Evolutionary conservation across 1,140 invertebrate species (phyloP), one percentile per base, ranked within the genome.

Genomic region (Eupeodes corollae): DNA sequence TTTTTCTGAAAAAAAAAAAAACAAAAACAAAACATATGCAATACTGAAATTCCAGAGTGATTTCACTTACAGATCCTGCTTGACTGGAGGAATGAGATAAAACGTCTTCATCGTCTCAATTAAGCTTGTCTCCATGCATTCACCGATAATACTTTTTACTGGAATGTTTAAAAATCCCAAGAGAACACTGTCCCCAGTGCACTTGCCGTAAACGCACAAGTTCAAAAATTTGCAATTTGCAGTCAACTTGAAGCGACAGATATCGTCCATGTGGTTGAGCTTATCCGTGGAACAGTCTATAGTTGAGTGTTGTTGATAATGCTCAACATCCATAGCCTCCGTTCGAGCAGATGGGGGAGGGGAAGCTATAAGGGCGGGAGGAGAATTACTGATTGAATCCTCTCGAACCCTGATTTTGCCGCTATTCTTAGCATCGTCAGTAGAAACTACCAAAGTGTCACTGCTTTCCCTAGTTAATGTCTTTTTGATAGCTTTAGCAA

Each of bases 161-260:
- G 88, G 82, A 50, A 91, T 77, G 62, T 88, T 91, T 21, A 88
- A 74, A 65, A 88, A 86, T 26, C 86, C 87, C 42, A 88, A 59
- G 37, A 89, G 64, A 19, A 77, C 71, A 49, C 84, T 79, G 6
- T 80, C 75, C 33, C 72, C 72, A 10, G 77, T 76, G 26, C 58
- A 71, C 41, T 73, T 73, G 10, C 73, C 63, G n/a, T 87, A 91
- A 1, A 91, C 79, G 50, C 87, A 87, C 1, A 92, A 69, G 68
- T 91, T 92, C 34, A 92, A 71, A 68, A 83, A 92, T 47, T 78
- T 82, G 58, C 77, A 78, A 54, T 68, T 84, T 61, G 65, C 79
- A 73, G 71, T 82, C 67, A 72, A 78, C 70, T 72, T 80, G 70
- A 78, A 92, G 44, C 73, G 76, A 51, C 81, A 82, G 46, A 82